Evolutionary conservation across 2,113 vertebrate species (phyloP).

Genomic region (Pimephales promelas): DNA sequence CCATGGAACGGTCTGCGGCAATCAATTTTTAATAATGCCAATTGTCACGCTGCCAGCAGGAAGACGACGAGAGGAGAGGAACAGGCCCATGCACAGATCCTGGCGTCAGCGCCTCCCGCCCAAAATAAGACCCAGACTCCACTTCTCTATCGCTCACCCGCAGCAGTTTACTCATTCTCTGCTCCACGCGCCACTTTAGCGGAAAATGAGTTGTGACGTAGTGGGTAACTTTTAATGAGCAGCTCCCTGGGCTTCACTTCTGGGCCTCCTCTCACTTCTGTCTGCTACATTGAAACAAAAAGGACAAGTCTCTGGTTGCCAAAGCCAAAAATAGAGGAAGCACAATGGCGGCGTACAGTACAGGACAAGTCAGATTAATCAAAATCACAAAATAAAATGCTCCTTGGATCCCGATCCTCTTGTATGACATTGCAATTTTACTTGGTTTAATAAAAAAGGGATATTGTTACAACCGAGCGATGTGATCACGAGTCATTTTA

Average conservation of each 20-base stretch:
- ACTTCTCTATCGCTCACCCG: not conserved
- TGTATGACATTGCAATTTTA: not conserved
- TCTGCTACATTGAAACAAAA: not conserved
- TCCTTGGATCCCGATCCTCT: not conserved
- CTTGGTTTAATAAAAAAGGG: not conserved
- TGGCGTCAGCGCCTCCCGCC: not conserved
- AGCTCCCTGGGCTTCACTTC: not conserved
- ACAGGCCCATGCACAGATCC: not conserved
- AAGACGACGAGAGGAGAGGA: slow-evolving; percentile 30
- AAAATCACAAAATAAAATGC: not conserved
- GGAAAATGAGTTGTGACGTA: not conserved
- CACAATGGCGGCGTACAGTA: not conserved
- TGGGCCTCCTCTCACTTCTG: not conserved
- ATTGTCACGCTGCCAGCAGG: slow-evolving; percentile 72
- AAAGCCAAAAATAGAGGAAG: not conserved
- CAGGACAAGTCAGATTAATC: not conserved
- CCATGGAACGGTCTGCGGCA: slow-evolving; percentile 73
- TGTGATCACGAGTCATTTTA: not conserved
- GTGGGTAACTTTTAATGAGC: not conserved
- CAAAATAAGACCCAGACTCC: not conserved
- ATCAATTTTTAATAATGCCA: slow-evolving; percentile 84
- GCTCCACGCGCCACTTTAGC: not conserved
- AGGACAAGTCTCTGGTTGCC: not conserved
- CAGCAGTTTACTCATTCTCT: not conserved
- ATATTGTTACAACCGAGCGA: too few species aligned